Base-by-base conservation (phyloP, 2,888 invertebrate species). In the Catocala nupta region DNA sequence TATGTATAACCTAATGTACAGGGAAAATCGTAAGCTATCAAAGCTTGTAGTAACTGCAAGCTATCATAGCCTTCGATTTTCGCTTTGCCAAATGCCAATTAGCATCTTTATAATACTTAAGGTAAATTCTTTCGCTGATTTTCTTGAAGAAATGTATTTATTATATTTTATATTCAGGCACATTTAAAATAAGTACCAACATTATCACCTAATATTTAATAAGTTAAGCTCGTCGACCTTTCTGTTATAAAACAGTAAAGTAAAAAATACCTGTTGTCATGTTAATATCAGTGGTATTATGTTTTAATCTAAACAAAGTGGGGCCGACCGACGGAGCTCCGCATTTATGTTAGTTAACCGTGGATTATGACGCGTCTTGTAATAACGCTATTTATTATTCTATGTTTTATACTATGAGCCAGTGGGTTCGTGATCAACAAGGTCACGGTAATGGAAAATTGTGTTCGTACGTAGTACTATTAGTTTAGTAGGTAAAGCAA, bases 301-400 rank as follows among this genome's bases (percentile, higher is more conserved):
- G 84, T 90, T 92, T 89, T 92, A 93, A 93, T 93, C 90, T 92
- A 89, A 90, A 93, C 90, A 93, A 92, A 93, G 85, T 89, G 90
- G 84, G 68, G 71, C 60, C 61, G 67, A 52, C 80, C 75, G 52
- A 81, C 68, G 81, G 76, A 83, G 84, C 85, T 78, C 25, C 80
- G 89, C 91, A 92, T 92, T 92, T 87, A 91, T 92, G 92, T 90
- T 92, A 91, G 91, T 93, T 93, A 92, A 88, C 87, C 87, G 75
- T 81, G 90, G 93, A 93, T 93, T 92, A 93, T 86, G 84, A 85
- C 79, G 70, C 70, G 73, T 65, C 78, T 82, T 88, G 85, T 89
- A 90, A 84, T 87, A 84, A 85, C 84, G 85, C 88, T 73, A 67
- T 91, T 91, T 90, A 88, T 91, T 89, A 83, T 11, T 33, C 45